A percentile compares a stretch with the other conserved stretches of the same genome.
Evolutionary conservation across 1,140 invertebrate genomes (phyloP).

Genomic region (Neodiprion lecontei): DNA sequence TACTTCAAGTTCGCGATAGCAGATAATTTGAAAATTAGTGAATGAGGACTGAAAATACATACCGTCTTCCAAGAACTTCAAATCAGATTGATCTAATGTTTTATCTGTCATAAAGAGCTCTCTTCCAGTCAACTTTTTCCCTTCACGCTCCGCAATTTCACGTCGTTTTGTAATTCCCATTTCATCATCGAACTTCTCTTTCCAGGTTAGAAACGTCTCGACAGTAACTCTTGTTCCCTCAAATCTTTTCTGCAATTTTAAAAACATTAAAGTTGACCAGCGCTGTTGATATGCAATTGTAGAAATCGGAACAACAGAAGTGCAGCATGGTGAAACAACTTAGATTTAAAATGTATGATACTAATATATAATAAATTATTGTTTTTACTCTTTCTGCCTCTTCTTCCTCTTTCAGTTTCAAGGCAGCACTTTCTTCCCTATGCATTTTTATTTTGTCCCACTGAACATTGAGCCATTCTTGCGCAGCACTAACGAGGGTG

Average conservation of each 20-base stretch:
- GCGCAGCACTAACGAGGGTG: conserved; percentile 89
- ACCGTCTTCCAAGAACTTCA: conserved; percentile 94
- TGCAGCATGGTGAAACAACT: not conserved
- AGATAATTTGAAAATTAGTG: not conserved
- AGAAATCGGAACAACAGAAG: not conserved
- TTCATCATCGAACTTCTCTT: conserved; percentile 91
- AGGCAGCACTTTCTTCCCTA: conserved; percentile 73
- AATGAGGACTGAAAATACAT: conserved; percentile 43
- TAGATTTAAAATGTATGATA: no score
- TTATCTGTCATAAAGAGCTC: conserved; percentile 93
- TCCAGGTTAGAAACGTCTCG: conserved; percentile 96
- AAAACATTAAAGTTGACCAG: not conserved
- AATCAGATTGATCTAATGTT: conserved; percentile 92
- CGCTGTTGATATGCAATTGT: no score
- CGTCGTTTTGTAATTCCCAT: conserved; percentile 79
- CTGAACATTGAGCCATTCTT: conserved; percentile 89
- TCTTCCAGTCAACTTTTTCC: conserved; percentile 80
- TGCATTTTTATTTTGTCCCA: conserved; percentile 80
- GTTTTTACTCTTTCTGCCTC: conserved; percentile 81
- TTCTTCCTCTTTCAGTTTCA: conserved; percentile 77
- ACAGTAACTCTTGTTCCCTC: conserved; percentile 95
- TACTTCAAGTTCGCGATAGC: not conserved
- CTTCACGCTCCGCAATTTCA: conserved; percentile 73
- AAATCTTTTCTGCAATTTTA: conserved; percentile 81
- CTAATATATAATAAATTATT: not conserved